Evolutionary conservation across 92 coral and sea anemone genomes (phyloP).

Genomic region (Phenganax marumi): DNA sequence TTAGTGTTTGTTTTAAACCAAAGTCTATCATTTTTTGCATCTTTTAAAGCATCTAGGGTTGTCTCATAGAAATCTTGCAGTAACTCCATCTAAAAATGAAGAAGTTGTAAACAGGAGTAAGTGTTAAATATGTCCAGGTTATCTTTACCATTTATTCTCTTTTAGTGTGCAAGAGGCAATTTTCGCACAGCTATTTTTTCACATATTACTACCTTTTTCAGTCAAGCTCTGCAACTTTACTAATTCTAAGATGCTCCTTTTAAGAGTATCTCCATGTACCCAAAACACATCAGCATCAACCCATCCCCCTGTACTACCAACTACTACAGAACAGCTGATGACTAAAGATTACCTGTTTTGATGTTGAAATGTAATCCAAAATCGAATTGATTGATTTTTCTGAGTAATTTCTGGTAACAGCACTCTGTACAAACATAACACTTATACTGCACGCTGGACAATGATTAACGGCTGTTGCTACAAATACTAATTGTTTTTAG

Average conservation of each 20-base stretch:
- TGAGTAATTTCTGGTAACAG: constrained; percentile 97
- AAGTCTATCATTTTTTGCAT: constrained; percentile 97
- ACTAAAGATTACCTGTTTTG: constrained; percentile 66
- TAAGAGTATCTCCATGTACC: no score
- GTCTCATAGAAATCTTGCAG: constrained; percentile 97
- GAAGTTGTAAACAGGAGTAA: not conserved
- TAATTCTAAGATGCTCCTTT: no score
- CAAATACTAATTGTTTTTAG: no score
- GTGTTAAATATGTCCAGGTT: not conserved
- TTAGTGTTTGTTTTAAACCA: constrained; percentile 99
- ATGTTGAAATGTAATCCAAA: constrained; percentile 97
- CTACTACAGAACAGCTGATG: no score
- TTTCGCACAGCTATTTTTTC: no score
- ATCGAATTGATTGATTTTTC: constrained; percentile 97
- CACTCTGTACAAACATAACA: constrained; percentile 58
- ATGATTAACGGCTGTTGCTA: no score
- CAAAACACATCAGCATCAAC: no score
- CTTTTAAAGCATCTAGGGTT: constrained; percentile 88
- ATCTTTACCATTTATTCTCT: no score
- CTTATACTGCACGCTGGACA: not conserved
- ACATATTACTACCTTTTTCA: no score
- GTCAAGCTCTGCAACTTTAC: not conserved
- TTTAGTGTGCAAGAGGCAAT: no score
- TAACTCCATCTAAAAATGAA: constrained; percentile 74
- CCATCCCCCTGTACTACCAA: no score